These are phyloP conservation scores for Holcopasites calliopsidis DNA, from an alignment of 1,140 invertebrate genomes.

Conservation along the genomic window DNA sequence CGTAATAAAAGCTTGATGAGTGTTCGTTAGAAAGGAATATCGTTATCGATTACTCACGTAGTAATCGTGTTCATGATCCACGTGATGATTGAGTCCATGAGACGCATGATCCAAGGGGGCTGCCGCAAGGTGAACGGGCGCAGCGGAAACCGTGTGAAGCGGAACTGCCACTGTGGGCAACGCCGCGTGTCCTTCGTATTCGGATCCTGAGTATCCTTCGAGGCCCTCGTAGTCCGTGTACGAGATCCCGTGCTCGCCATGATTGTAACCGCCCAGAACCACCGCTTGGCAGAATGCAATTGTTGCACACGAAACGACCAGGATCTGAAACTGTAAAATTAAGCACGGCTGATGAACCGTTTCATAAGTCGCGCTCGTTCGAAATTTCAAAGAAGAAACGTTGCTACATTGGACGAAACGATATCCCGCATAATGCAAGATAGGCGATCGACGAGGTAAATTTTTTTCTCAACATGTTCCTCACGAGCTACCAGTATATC, in stretches of 20 bases:
- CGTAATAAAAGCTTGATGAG: too few relatives aligned
- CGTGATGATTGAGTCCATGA: conserved; percentile 63
- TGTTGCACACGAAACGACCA: conserved; percentile 66
- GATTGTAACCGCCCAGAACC: conserved; percentile 75
- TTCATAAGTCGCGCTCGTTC: not conserved
- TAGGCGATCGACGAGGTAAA: not conserved
- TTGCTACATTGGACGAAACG: not conserved
- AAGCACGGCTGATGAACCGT: not conserved
- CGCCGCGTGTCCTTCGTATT: conserved; percentile 70
- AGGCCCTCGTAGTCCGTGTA: conserved; percentile 63
- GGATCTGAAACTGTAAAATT: conserved; percentile 60
- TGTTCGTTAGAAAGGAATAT: too few relatives aligned
- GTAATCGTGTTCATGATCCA: conserved; percentile 72
- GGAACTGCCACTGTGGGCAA: conserved; percentile 77
- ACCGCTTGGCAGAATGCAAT: conserved; percentile 66
- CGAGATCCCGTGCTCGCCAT: conserved; percentile 67
- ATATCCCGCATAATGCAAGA: not conserved
- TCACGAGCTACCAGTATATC: conserved; percentile 2
- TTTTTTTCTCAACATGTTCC: not conserved
- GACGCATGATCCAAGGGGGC: conserved; percentile 62
- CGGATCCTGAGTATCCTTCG: conserved; percentile 65
- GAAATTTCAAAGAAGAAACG: not conserved
- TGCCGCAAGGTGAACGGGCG: conserved; percentile 66
- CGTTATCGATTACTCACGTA: too few relatives aligned
- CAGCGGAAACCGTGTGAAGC: conserved; percentile 76